Base-by-base conservation (phyloP, 2,797 vertebrate genomes). In the Tenualosa ilisha region DNA sequence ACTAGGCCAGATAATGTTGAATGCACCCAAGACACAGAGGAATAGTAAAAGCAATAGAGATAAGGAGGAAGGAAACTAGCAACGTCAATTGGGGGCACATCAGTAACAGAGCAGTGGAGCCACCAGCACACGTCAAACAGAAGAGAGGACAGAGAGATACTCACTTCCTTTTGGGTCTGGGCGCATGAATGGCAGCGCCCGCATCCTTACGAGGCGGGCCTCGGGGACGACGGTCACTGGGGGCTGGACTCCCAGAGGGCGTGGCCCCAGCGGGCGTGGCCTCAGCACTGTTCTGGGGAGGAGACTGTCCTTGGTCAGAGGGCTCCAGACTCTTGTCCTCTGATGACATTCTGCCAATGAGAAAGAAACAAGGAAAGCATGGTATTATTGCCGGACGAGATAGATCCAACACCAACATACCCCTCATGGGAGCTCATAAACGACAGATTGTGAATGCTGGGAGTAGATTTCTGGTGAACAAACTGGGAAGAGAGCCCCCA, bases 171-270 rank as follows among this genome's bases (percentile, higher is more conserved):
- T 93, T 95, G 93, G 93, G 93, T 93, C 95, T 96, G 93, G 94
- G 93, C 90, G 95, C 94, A 91, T 94, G 93, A 94, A 94, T 56
- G 85, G 90, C 88, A 0, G 86, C 82, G 94, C 95, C 95, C 86
- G 96, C 97, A 97, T 98, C 97, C 95, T 96, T 98, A 90, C 96
- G 96, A 92, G 97, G 97, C 91, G 96, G 95, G 88, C 97, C 97
- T 87, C 97, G 96, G 88, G 96, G 94, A 91, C 97, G 96, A 94
- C 95, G 96, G 94, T 98, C 97, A 81, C 93, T 91, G 91, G 94
- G 91, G 87, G 95, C 91, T 88, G 96, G 95, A 88, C 95, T 94
- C 85, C 96, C 95, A 22, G 96, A 94, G 59, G 96, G 95, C 92
- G 72, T 20, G 40, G 72, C 72, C 72, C 72, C 37, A 22, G 15